Conservation (phyloP, 1,140 invertebrate genomes). For the Laupala kohalensis region DNA sequence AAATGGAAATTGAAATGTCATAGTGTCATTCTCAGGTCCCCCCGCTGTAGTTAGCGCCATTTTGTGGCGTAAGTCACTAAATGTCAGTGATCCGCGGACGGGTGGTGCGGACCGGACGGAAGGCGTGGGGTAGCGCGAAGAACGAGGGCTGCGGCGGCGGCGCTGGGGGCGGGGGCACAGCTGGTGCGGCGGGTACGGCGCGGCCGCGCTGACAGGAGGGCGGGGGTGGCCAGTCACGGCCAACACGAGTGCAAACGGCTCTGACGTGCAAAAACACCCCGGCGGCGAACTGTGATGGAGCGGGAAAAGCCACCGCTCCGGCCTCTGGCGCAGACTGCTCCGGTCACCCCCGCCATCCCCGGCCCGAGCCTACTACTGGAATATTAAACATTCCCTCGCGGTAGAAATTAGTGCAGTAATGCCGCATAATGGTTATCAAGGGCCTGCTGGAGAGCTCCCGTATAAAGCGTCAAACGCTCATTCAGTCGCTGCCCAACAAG, state of each 20-base stretch:
- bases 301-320: not conserved
- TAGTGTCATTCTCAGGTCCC: conserved; percentile 16
- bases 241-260: not conserved
- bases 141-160: not conserved
- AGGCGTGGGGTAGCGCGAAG: too few relatives aligned
- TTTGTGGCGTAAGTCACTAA: conserved; percentile 14
- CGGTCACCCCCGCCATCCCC: not conserved
- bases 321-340: not conserved
- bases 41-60: conserved; percentile 11
- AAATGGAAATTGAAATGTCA: conserved; percentile 17
- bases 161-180: too few relatives aligned
- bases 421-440: conserved; percentile 7
- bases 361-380: conserved; percentile 3
- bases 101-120: not conserved
- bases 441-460: not conserved
- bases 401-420: conserved; percentile 11
- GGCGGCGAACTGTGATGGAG: conserved; percentile 1
- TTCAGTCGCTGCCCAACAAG: not conserved
- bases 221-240: not conserved
- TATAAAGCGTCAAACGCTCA: not conserved
- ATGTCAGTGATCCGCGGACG: conserved; percentile 3
- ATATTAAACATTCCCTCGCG: conserved; percentile 11
- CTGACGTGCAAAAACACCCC: conserved; percentile 6
- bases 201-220: not conserved
- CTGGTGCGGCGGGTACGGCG: not conserved